These are phyloP conservation scores for Drosophila varians DNA, from an alignment of 1,140 invertebrate species.

Conservation along the genomic window DNA sequence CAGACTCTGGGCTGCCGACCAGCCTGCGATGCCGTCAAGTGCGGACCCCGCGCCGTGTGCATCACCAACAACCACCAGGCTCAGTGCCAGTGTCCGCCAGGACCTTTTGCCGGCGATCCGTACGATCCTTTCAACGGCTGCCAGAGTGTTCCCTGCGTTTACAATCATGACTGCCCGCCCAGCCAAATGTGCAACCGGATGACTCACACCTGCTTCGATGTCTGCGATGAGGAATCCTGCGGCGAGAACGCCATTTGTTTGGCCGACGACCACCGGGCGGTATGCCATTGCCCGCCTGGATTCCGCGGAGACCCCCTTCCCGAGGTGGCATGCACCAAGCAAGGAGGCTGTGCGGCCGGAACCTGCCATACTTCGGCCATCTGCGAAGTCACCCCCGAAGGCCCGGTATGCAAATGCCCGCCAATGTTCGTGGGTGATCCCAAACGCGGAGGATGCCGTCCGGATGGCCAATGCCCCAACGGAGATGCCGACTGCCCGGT, in stretches of 20 bases:
- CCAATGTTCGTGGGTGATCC: constrained; percentile 90
- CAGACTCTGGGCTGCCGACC: constrained; percentile 87
- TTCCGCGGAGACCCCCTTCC: constrained; percentile 91
- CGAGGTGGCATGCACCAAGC: constrained; percentile 90
- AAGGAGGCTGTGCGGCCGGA: constrained; percentile 89
- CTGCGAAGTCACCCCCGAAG: constrained; percentile 88
- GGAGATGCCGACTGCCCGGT: constrained; percentile 90
- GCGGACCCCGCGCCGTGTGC: constrained; percentile 93
- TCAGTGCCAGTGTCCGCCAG: constrained; percentile 94
- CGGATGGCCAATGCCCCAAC: constrained; percentile 88
- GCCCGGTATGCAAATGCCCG: constrained; percentile 91
- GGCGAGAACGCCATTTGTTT: constrained; percentile 94
- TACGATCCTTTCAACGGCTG: constrained; percentile 90
- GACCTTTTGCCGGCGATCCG: constrained; percentile 92
- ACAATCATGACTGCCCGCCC: constrained; percentile 91
- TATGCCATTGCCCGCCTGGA: constrained; percentile 93
- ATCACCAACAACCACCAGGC: constrained; percentile 94
- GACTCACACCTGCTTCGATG: constrained; percentile 92
- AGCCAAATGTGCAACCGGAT: constrained; percentile 92
- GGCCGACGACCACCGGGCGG: constrained; percentile 91
- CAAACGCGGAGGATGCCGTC: constrained; percentile 88
- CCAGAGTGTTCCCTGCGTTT: constrained; percentile 91
- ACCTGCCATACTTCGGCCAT: constrained; percentile 92
- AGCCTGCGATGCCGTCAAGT: constrained; percentile 90
- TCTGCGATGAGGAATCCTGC: constrained; percentile 92